Base-by-base conservation (phyloP, 2,888 invertebrate genomes). In the Zaprionus lineosus region DNA sequence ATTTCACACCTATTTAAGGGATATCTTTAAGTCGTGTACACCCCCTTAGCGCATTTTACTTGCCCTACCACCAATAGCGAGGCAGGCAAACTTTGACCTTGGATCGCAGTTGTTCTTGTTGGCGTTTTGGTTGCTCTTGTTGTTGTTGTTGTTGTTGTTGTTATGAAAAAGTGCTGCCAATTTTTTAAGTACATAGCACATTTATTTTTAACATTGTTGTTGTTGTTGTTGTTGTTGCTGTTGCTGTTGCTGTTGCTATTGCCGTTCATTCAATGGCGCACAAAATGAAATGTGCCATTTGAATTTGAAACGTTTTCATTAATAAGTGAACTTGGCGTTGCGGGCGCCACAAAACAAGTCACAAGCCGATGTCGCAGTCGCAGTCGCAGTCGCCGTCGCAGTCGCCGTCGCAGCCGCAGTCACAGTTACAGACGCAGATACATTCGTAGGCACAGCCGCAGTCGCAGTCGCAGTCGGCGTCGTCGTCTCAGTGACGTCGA, bases 301-400 rank as follows among this genome's bases (percentile, higher is more conserved):
- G 68, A 77, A 67, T 78, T 81, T 68, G 78, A 82, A 74, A 71
- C 67, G 71, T 53, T 82, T 78, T 78, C 85, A 79, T 79, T 84
- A 84, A 82, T 78, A 79, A 74, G 72, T 71, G 59, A 63, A 71
- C 65, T 58, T 64, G 67, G 29, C 52, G 67, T 36, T 46, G 59
- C 52, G 21, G 47, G 57, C 65, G 71, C 58, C 58, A 48, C 43
- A 12, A 46, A 57, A 46, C 66, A 71, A 68, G 50, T 71, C 66
- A 53, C 71, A 65, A 70, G 59, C 55, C 43, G 41, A 15, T 9
- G 52, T 33, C 29, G 41, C 11, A 1, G 48, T 16, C 43, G 16
- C 15, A 8, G 62, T 34, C 28, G 12, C 21, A n/a, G 47, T 37
- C 21, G 21, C 16, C 0, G 56, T 36, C 26, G 15, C 7, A 2